A percentile compares a stretch with the other conserved stretches of the same genome.
These are phyloP conservation scores for Bacillus rossius DNA, from an alignment of 1,140 invertebrate species.

Conservation along the genomic window DNA sequence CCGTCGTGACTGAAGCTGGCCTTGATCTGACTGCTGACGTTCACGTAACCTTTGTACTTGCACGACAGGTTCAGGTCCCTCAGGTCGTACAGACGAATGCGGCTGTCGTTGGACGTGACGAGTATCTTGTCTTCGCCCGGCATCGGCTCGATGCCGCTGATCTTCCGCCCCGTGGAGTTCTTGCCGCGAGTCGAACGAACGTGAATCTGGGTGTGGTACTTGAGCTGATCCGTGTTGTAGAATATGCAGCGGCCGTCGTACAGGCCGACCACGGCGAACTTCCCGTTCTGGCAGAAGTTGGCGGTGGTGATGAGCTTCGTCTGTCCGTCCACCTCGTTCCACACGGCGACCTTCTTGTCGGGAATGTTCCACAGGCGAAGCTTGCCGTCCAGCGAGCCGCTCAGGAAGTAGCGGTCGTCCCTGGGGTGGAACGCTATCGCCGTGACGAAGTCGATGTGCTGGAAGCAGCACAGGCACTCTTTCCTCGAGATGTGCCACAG, in stretches of 20 bases:
- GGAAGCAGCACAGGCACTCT: constrained; percentile 97
- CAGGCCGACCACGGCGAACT: constrained; percentile 96
- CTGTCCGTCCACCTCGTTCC: constrained; percentile 95
- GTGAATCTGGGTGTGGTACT: constrained; percentile 97
- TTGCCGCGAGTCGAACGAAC: constrained; percentile 91
- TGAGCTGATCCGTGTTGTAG: constrained; percentile 95
- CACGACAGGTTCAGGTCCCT: constrained; percentile 92
- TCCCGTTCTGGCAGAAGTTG: constrained; percentile 94
- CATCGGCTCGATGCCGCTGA: constrained; percentile 96
- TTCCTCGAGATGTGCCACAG: constrained; percentile 96
- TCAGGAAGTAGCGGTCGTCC: constrained; percentile 93
- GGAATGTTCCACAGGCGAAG: constrained; percentile 98
- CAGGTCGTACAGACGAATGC: constrained; percentile 95
- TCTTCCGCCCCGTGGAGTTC: constrained; percentile 90
- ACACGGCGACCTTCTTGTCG: constrained; percentile 94
- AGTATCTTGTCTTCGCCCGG: constrained; percentile 95
- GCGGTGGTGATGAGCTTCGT: constrained; percentile 95
- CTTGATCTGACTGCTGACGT: constrained; percentile 96
- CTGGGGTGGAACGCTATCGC: constrained; percentile 97
- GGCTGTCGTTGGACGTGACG: constrained; percentile 96
- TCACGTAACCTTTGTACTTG: constrained; percentile 94
- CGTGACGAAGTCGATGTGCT: constrained; percentile 98
- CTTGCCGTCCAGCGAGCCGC: constrained; percentile 93
- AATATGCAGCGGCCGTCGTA: constrained; percentile 98
- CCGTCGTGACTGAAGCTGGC: constrained; percentile 95